Percentiles rank a stretch among this genome's conserved stretches.
phyloP scores from a whole-genome alignment of 1,140 invertebrate genomes.

The Drosophila nannoptera region DNA sequence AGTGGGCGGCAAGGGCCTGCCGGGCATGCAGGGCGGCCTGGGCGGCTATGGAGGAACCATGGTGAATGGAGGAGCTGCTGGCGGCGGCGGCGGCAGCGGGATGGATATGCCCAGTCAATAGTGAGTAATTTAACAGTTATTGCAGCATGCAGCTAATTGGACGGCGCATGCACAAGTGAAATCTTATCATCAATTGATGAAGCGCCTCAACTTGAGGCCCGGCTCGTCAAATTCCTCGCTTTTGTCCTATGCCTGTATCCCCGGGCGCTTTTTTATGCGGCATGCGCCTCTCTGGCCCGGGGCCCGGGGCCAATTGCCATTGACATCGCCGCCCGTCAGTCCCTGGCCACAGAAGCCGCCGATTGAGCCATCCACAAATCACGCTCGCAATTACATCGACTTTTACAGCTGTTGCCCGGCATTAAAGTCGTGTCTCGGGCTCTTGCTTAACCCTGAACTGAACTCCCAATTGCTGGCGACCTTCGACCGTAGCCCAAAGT shows the following conservation, averaged over 20 bases:
- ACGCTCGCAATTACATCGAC: constrained; percentile 24
- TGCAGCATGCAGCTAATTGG: constrained; percentile 53
- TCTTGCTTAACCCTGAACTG: constrained; percentile 7
- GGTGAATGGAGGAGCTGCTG: constrained; percentile 4
- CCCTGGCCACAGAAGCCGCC: constrained; percentile 6
- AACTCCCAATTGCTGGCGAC: constrained; percentile 23
- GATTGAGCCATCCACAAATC: constrained; percentile 63
- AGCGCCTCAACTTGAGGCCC: constrained; percentile 48
- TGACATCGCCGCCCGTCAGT: constrained; percentile 16
- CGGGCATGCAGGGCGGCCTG: constrained; percentile 28
- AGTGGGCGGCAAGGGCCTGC: constrained; percentile 49
- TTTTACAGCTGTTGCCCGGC: background rate
- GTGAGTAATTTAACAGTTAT: constrained; percentile 59
- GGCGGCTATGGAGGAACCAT: constrained; percentile 59
- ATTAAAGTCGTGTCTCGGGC: background rate
- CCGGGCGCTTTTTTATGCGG: constrained; percentile 15
- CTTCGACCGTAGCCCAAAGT: background rate
- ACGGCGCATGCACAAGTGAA: constrained; percentile 39
- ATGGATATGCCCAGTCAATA: constrained; percentile 64
- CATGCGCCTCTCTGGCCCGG: constrained; percentile 23
- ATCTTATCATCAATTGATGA: constrained; percentile 70
- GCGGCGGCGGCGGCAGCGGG: constrained; percentile 30
- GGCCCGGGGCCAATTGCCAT: constrained; percentile 45
- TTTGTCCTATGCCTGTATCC: constrained; percentile 48
- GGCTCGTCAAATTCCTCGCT: constrained; percentile 56